These are phyloP conservation scores for Ammospiza caudacuta DNA, from an alignment of 2,113 vertebrate genomes.

Conservation along the genomic window DNA sequence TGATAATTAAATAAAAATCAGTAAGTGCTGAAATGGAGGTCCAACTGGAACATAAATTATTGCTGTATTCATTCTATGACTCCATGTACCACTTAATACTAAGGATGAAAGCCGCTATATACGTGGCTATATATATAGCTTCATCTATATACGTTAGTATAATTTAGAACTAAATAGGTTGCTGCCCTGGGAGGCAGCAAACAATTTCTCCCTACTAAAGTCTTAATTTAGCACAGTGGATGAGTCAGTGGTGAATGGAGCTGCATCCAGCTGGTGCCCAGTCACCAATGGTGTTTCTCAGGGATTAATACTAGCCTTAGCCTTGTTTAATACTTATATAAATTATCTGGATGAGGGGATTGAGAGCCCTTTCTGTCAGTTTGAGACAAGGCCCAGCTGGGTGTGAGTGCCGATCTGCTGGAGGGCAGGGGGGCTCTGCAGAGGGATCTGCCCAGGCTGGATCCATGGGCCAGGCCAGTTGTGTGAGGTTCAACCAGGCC, in stretches of 20 bases:
- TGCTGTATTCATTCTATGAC: neutral
- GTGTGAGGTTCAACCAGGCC: neutral
- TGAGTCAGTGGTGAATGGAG: neutral
- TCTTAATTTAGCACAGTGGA: neutral
- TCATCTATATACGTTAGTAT: neutral
- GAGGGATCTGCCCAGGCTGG: neutral
- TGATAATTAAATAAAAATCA: neutral
- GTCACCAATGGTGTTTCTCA: neutral
- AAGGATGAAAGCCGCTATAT: neutral
- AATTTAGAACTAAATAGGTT: neutral
- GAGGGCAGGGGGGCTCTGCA: neutral
- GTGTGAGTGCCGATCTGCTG: neutral
- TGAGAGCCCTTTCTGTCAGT: accelerated
- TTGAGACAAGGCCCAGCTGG: accelerated
- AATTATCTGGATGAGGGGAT: neutral
- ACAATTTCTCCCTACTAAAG: neutral
- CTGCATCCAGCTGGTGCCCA: neutral
- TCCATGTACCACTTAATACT: neutral
- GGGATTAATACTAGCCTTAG: too few species aligned
- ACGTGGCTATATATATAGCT: neutral
- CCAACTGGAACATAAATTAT: neutral
- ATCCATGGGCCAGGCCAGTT: accelerated
- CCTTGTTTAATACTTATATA: too few species aligned
- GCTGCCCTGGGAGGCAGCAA: neutral
- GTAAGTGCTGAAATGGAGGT: neutral